Evolutionary conservation across 1,140 invertebrate species (phyloP), one percentile per base, ranked within the genome.

Genomic region (Scaptomyza montana): DNA sequence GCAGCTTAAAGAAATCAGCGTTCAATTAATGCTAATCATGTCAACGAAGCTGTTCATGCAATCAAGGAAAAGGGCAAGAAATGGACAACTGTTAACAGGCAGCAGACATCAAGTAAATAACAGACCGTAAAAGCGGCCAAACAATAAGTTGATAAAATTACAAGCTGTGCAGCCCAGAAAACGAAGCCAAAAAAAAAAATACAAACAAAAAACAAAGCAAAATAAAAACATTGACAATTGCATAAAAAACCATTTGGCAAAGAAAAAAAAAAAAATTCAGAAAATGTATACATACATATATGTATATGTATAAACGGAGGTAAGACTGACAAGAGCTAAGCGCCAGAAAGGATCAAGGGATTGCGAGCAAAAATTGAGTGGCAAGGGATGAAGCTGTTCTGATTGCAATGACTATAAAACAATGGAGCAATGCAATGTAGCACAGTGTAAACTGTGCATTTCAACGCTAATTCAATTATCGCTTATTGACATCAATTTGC

Each of bases 401-500:
- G 74, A 77, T 74, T 77, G 74, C 57, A 57, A 39, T 19, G 65
- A 62, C 45, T 49, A 63, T 65, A 76, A 76, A 62, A 72, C 65
- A 75, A 70, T 62, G 53, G 7, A 9, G 13, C 72, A 56, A 43
- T 74, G 75, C 67, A 76, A 76, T 78, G 76, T 78, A 66, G 76
- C 76, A 78, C 76, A 76, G 76, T 78, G 76, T 78, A 78, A 67
- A 78, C 63, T 78, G 73, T 67, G 73, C 67, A 75, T 75, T 63
- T 71, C 67, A 78, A 36, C 73, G 74, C 74, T 77, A 78, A 77
- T 77, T 77, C 75, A 77, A 77, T 77, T 77, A 77, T 77, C 72
- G 75, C 77, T 78, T 78, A 78, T 78, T 78, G 77, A 78, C 77
- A 78, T 67, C 77, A 76, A 78, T 78, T 78, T 76, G 74, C 63